A percentile compares a stretch with the other conserved stretches of the same genome.
Conservation (phyloP, 2,888 invertebrate species). For the Dolomedes plantarius region DNA sequence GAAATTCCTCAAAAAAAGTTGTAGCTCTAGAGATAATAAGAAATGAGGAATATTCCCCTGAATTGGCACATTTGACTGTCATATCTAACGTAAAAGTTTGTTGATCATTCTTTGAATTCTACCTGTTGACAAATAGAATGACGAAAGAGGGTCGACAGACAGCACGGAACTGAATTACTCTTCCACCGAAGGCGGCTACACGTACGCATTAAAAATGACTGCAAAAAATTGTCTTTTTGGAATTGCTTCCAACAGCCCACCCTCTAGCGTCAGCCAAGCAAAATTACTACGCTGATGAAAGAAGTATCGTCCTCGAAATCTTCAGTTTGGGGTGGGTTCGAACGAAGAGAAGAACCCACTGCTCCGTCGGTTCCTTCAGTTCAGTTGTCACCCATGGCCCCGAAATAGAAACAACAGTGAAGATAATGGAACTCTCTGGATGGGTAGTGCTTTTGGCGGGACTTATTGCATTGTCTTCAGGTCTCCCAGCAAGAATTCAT, state of each 20-base stretch:
- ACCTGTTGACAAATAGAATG: slow-evolving; percentile 5
- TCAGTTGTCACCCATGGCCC: not conserved
- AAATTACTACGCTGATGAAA: not conserved
- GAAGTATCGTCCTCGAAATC: not conserved
- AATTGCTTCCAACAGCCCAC: slow-evolving; percentile 12
- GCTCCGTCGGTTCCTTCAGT: not conserved
- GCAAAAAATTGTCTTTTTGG: not conserved
- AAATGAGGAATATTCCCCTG: too few relatives aligned
- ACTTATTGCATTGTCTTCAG: not conserved
- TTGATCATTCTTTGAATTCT: not conserved
- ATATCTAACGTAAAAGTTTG: not conserved
- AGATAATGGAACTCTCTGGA: not conserved
- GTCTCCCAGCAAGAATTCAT: slow-evolving; percentile 1
- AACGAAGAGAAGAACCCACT: not conserved
- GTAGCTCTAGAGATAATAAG: too few relatives aligned
- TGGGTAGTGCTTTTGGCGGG: not conserved
- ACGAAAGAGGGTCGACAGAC: not conserved
- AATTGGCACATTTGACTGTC: too few relatives aligned
- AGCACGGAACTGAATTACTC: not conserved
- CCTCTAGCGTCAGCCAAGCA: not conserved
- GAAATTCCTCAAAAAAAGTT: too few relatives aligned
- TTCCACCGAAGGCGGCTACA: not conserved
- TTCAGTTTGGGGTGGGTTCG: slow-evolving; percentile 11
- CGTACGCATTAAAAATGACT: not conserved
- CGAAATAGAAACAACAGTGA: not conserved